Evolutionary conservation across 2,113 vertebrate genomes (phyloP).

Genomic region (Vulpes vulpes): DNA sequence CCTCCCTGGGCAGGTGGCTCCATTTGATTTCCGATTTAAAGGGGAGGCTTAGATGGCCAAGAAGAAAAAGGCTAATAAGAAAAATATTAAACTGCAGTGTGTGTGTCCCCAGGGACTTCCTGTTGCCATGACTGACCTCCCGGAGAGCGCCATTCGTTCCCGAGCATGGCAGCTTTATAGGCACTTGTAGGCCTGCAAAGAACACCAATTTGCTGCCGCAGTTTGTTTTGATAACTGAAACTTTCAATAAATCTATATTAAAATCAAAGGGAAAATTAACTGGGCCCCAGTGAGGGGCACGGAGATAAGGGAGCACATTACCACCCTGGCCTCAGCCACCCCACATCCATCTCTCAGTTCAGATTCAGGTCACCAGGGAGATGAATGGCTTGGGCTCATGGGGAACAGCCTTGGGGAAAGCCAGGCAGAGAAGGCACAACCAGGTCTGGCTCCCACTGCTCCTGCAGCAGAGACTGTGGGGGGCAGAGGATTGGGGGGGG

Average conservation of each 20-base stretch:
- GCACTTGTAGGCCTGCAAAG: slow-evolving; percentile 91
- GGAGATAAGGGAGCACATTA: slow-evolving; percentile 89
- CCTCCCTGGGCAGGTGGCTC: slow-evolving; percentile 84
- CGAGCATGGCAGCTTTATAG: slow-evolving; percentile 92
- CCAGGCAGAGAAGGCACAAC: neutral
- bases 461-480: neutral
- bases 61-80: slow-evolving; percentile 92
- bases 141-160: slow-evolving; percentile 91
- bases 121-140: slow-evolving; percentile 92
- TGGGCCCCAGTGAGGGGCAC: slow-evolving; percentile 87
- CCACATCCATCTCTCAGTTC: slow-evolving; percentile 80
- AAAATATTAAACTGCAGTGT: slow-evolving; percentile 91
- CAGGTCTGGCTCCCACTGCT: neutral
- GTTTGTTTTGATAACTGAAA: slow-evolving; percentile 93
- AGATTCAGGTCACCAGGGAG: slow-evolving; percentile 82
- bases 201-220: slow-evolving; percentile 92
- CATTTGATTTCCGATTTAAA: slow-evolving; percentile 89
- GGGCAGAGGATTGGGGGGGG: too few relatives aligned
- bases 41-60: slow-evolving; percentile 89
- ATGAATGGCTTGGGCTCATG: slow-evolving; percentile 75
- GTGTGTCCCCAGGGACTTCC: slow-evolving; percentile 89
- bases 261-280: slow-evolving; percentile 93
- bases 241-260: slow-evolving; percentile 95
- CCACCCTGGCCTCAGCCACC: slow-evolving; percentile 84
- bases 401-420: slow-evolving; percentile 58